Conservation (phyloP, 2,888 invertebrate genomes). For the Auanema sp. region DNA sequence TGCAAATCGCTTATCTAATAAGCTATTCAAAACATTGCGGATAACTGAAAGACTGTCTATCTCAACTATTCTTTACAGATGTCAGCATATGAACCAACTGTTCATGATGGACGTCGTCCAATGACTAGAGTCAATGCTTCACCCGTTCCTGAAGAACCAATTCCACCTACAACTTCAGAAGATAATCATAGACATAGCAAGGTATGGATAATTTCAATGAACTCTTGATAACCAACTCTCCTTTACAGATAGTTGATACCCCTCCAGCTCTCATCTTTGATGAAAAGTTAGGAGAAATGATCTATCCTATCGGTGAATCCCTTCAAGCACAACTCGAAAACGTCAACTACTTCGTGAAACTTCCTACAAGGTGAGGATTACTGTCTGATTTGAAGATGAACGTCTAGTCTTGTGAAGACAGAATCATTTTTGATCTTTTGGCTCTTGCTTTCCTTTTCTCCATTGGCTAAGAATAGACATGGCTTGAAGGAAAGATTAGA, state of each 20-base stretch:
- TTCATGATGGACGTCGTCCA: conserved; percentile 3
- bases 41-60: too few relatives aligned
- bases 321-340: conserved; percentile 32
- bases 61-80: conserved; percentile 24
- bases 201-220: neutral
- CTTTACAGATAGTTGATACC: neutral
- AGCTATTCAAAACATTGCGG: too few relatives aligned
- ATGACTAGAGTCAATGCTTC: conserved; percentile 8
- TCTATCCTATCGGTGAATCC: conserved; percentile 35
- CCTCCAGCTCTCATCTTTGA: conserved; percentile 21
- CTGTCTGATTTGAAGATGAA: conserved; percentile 1
- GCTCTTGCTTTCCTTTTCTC: too few relatives aligned
- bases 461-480: too few relatives aligned
- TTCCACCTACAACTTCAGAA: conserved; percentile 6
- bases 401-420: too few relatives aligned
- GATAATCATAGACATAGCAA: conserved; percentile 12
- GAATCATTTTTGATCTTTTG: neutral
- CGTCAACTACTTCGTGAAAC: conserved; percentile 39
- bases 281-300: conserved; percentile 38
- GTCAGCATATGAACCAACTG: conserved; percentile 29
- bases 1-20: too few relatives aligned
- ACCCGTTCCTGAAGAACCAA: conserved; percentile 21
- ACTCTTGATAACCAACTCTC: neutral
- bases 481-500: too few relatives aligned
- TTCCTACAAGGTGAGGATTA: conserved; percentile 31